Base-by-base conservation (phyloP, 2,888 invertebrate genomes). In the Steinernema carpocapsae region DNA sequence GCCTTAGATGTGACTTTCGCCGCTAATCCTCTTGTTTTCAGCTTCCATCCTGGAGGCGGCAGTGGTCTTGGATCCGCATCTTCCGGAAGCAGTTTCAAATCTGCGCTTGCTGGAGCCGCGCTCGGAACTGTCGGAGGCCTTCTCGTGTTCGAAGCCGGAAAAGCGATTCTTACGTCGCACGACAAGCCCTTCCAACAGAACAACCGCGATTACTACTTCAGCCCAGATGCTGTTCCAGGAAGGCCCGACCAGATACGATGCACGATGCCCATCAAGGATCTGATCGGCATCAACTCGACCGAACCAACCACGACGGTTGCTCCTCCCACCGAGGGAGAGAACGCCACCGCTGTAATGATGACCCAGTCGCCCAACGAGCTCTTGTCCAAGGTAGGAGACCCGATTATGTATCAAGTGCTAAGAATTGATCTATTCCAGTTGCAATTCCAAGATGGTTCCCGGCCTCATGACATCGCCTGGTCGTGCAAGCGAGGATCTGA, bases 51-150 rank as follows among this genome's bases (percentile, higher is more conserved):
- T 22, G 80, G 80, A 19, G 77, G 59, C 73, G 64, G 17, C 29
- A 32, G 32, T 6, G 78, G 79, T 17, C 52, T 74, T 14, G 81
- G 81, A 7, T 80, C 80, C 3, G 56, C 76, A 24, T 73, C 79
- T 6, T 74, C 80, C 37, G 77, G 74, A 70, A 74, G 77, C 46
- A 76, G 79, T 19, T 86, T 85, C 79, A 84, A 82, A 48, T 78
- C 79, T 29, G 86, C 86, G 0, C 77, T 86, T n/a, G 82, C 84
- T 51, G 86, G 85, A 71, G 86, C 83, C 70, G 86, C 84, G 26
- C 72, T 85, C 72, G 84, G 84, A 71, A 81, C 84, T 6, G 80
- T 84, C n/a, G 85, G 84, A 75, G 84, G 79, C 46, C 70, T 82
- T 17, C 29, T 76, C 12, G 78, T 74, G n/a, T 76, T 76, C 43